Base-by-base conservation (phyloP, 2,888 invertebrate genomes). In the Eulithis testata region DNA sequence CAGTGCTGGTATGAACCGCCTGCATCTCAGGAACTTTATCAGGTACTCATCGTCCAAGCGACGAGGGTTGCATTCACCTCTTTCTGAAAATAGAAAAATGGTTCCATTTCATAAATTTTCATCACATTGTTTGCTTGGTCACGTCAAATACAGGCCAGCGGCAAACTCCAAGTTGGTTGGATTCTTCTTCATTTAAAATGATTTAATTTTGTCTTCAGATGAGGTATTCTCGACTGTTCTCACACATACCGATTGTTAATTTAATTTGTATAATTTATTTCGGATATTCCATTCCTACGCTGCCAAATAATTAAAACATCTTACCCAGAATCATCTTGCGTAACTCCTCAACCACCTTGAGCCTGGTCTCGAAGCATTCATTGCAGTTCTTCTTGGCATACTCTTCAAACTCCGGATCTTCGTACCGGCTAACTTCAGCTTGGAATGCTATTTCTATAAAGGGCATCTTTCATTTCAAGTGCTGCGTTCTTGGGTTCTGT, bases 361-460 rank as follows among this genome's bases (percentile, higher is more conserved):
- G 73, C 73, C 90, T 87, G 49, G 88, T 90, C 57, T 82, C 80
- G 2, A 86, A 86, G 64, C 85, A 79, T 70, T 92, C 92, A 51
- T 84, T 84, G 76, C 92, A 92, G 77, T 89, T 86, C 70, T 73
- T 81, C 66, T 79, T 81, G 7, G 92, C 91, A 56, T 77, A 76
- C 60, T 92, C 91, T 59, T 87, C 89, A 55, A 91, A 93, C 57
- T 93, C 92, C 0, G 85, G 70, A 68, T 93, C 91, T 68, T 92
- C 92, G 65, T 82, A 91, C 4, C 92, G 78, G 74, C 89, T 91
- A 14, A 91, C 71, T 72, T 93, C 92, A 2, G 92, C 92, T 80
- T 88, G 86, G 66, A 86, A 90, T 4, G 90, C 91, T 60, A 93
- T 90, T 60, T 92, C 88, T 9, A 90, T 69, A 73, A 93, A 93